These are phyloP conservation scores for Sarcophaga peregrina DNA, from an alignment of 1,140 invertebrate genomes.

Conservation along the genomic window DNA sequence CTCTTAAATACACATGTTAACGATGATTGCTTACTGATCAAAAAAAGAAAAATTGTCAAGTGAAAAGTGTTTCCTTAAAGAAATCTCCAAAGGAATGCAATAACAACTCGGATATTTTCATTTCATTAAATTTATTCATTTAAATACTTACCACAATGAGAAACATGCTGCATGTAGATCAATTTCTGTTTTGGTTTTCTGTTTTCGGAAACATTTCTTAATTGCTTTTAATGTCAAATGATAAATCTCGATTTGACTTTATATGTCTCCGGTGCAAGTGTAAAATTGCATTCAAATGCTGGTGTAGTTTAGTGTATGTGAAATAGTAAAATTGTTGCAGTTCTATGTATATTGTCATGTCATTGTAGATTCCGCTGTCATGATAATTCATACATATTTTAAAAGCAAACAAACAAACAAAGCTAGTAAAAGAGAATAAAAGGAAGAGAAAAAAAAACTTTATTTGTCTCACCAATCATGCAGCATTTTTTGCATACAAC, in stretches of 20 bases:
- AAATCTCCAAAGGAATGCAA: background rate
- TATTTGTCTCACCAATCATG: background rate
- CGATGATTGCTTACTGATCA: too few species aligned
- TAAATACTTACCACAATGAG: too few species aligned
- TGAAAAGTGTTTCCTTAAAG: background rate
- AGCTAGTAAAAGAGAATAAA: background rate
- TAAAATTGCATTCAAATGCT: background rate
- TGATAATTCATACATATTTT: slow-evolving; percentile 14
- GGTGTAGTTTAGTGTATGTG: background rate
- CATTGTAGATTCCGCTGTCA: slow-evolving; percentile 18
- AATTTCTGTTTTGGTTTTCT: background rate
- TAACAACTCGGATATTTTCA: background rate
- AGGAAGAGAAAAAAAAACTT: background rate
- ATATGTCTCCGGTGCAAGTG: background rate
- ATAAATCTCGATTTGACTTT: background rate
- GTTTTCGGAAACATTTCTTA: slow-evolving; percentile 7
- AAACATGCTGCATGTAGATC: slow-evolving; percentile 5
- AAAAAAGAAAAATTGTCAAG: too few species aligned
- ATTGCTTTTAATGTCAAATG: slow-evolving; percentile 21
- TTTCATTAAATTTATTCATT: slow-evolving; percentile 4
- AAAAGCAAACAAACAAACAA: background rate
- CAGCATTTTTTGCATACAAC: background rate
- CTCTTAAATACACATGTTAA: too few species aligned
- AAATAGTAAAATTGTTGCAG: slow-evolving; percentile 25
- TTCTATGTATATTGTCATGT: background rate